Evolutionary conservation across 2,797 vertebrate genomes (phyloP).

Genomic region (Tadarida brasiliensis): DNA sequence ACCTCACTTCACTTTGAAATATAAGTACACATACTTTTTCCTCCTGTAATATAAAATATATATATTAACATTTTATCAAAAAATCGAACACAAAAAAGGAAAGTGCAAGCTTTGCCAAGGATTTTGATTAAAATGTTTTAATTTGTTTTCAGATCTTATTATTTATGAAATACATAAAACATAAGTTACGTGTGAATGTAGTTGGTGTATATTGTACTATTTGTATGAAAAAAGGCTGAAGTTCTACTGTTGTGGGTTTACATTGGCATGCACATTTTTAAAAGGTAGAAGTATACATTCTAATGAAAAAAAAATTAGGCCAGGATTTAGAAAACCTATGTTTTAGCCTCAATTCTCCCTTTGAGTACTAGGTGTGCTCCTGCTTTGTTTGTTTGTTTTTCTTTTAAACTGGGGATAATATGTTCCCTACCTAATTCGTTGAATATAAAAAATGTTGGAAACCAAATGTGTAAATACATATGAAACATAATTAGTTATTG

Average conservation of each 20-base stretch:
- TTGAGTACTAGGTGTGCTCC: not conserved
- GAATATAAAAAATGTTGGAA: conserved; percentile 41
- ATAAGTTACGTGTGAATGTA: conserved; percentile 57
- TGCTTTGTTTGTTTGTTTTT: not conserved
- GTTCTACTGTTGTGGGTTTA: not conserved
- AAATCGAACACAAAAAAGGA: conserved; percentile 74
- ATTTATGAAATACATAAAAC: conserved; percentile 76
- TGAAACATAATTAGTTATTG: conserved; percentile 40
- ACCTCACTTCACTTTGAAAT: conserved; percentile 78
- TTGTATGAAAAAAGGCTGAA: conserved; percentile 47
- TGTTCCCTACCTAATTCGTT: not conserved
- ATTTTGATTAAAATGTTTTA: conserved; percentile 78
- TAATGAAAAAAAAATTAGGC: not conserved
- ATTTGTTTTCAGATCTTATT: conserved; percentile 78
- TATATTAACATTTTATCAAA: conserved; percentile 80
- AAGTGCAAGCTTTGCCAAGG: conserved; percentile 61
- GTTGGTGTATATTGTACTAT: conserved; percentile 58
- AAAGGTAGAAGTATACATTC: not conserved
- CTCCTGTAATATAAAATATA: conserved; percentile 75
- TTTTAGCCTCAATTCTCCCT: not conserved
- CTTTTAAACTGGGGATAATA: not conserved
- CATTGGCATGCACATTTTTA: conserved; percentile 50
- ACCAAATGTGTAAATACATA: conserved; percentile 26
- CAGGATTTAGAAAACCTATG: not conserved
- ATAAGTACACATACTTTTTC: conserved; percentile 60